Evolutionary conservation across 2,888 invertebrate species (phyloP).

Genomic region (Synanthedon myopaeformis): DNA sequence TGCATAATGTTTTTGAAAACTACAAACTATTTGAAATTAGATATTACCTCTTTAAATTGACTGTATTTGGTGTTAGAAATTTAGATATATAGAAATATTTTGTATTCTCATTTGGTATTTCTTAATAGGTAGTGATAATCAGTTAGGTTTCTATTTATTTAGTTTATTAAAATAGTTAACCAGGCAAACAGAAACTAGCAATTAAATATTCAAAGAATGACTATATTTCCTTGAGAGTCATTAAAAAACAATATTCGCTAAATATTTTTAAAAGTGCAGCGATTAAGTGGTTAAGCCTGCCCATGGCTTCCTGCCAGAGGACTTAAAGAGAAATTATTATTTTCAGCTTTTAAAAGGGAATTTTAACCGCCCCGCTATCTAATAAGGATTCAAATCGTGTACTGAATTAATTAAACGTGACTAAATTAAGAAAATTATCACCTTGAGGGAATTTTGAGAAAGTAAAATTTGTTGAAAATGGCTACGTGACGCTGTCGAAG

Average conservation of each 20-base stretch:
- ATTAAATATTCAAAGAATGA: too few relatives aligned
- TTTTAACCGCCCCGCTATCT: slow-evolving; percentile 11
- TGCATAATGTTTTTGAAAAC: too few relatives aligned
- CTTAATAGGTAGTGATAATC: too few relatives aligned
- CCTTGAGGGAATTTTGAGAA: slow-evolving; percentile 5
- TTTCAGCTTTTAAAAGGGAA: background rate
- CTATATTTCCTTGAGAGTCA: background rate
- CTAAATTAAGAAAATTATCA: slow-evolving; percentile 7
- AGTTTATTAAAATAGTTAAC: too few relatives aligned
- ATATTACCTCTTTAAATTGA: too few relatives aligned
- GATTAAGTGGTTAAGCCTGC: background rate
- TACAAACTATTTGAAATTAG: too few relatives aligned
- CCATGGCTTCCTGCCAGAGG: background rate
- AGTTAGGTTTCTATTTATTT: too few relatives aligned
- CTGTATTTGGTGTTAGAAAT: too few relatives aligned
- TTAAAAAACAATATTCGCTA: background rate
- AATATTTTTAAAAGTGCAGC: background rate
- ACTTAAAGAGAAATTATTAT: background rate
- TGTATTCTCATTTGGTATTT: too few relatives aligned
- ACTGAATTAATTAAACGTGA: slow-evolving; percentile 20
- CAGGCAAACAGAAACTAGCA: too few relatives aligned
- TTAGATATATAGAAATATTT: too few relatives aligned
- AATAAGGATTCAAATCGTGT: slow-evolving; percentile 20
- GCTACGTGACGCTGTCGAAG: slow-evolving; percentile 3
- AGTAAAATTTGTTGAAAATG: slow-evolving; percentile 6